Base-by-base conservation (phyloP, 2,888 invertebrate species). In the Neuroscelio doddi region DNA sequence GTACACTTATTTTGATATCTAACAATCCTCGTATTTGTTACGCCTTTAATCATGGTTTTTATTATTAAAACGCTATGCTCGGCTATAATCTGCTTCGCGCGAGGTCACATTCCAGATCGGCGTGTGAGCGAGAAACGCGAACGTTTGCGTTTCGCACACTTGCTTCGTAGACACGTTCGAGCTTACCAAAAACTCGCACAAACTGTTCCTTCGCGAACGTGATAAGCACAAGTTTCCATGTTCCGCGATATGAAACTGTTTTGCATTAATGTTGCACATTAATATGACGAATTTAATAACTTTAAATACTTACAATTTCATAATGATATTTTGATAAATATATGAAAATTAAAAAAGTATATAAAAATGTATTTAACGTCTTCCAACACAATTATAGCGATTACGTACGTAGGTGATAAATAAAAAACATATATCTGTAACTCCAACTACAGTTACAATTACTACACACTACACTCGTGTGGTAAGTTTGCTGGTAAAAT, bases 271-370 rank as follows among this genome's bases (percentile, higher is more conserved):
- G 53, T 9, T 4, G 32, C 34, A 10, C 55, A 59, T 59, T 59
- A 55, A 59, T 53, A 46, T 59, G 55, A 59, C 56, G 55, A 36
- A 64, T 64, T 47, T 12, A 41, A 44, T 24, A 46, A 55, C 58
- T 64, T 59, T 49, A 47, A 53, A 50, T 53, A 27, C 45, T 26
- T 17, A 24, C 34, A 34, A 53, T 53, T 38, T 17, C 9, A 15
- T 14, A 30, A 9, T 9, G 30, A 30, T 30, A n/a, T n/a, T n/a
- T n/a, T n/a, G n/a, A n/a, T n/a, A n/a, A n/a, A n/a, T n/a, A n/a
- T n/a, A n/a, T n/a, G n/a, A n/a, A n/a, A n/a, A n/a, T n/a, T n/a
- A n/a, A n/a, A n/a, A n/a, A n/a, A n/a, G n/a, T n/a, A n/a, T n/a
- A n/a, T n/a, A n/a, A n/a, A n/a, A n/a, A n/a, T n/a, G n/a, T n/a